phyloP scores from a whole-genome alignment of 2,113 vertebrate species.

The Edolisoma coerulescens region DNA sequence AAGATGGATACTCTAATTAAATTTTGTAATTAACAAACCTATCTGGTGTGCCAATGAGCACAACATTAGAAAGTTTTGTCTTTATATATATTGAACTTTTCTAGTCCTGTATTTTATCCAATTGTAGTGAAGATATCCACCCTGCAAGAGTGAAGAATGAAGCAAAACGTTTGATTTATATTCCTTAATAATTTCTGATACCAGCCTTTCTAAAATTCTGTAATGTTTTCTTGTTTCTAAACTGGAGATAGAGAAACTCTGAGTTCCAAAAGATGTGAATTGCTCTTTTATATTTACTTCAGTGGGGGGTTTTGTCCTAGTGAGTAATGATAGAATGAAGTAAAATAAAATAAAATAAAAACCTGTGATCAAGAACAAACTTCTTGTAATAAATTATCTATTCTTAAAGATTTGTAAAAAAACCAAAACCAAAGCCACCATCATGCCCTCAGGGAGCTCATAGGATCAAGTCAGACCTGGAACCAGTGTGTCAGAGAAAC shows the following conservation, averaged over 20 bases:
- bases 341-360: neutral
- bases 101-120: neutral
- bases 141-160: neutral
- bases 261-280: neutral
- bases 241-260: neutral
- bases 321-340: neutral
- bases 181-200: neutral
- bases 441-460: neutral
- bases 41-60: neutral
- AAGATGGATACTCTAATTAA: conserved; percentile 50
- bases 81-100: neutral
- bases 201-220: neutral
- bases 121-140: neutral
- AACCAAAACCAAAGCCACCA: too few species aligned
- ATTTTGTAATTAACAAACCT: conserved; percentile 28
- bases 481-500: neutral
- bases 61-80: neutral
- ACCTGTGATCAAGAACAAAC: neutral
- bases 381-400: neutral
- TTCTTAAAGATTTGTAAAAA: neutral
- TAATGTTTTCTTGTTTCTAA: neutral
- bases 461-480: neutral
- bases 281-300: neutral
- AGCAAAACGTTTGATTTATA: neutral
- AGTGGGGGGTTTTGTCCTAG: rapidly evolving